Evolutionary conservation across 1,140 invertebrate species (phyloP).

Genomic region (Odontomachus brunneus): DNA sequence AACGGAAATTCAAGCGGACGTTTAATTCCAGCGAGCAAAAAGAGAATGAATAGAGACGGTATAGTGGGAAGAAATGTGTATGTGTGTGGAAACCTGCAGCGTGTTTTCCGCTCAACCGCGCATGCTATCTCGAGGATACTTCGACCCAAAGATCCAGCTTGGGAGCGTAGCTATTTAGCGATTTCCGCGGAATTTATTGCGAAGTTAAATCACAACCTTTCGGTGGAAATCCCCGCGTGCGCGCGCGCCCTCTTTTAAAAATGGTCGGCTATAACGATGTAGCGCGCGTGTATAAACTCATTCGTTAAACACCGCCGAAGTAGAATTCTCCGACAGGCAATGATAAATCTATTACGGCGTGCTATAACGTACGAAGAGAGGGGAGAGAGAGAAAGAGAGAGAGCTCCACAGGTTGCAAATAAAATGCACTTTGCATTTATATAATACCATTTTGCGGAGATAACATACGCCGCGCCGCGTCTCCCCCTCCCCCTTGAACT

Average conservation of each 20-base stretch:
- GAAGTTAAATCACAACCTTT: slow-evolving; percentile 31
- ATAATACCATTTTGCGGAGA: background rate
- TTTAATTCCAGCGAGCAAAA: slow-evolving; percentile 58
- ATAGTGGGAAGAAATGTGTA: slow-evolving; percentile 18
- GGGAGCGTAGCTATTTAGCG: slow-evolving; percentile 36
- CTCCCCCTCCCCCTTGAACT: background rate
- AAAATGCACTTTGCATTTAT: slow-evolving; percentile 25
- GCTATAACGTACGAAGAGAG: background rate
- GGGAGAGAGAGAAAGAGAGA: too few relatives aligned
- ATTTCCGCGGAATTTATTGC: slow-evolving; percentile 47
- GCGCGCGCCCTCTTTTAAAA: slow-evolving; percentile 4
- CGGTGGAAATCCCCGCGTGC: background rate
- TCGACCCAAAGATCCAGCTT: slow-evolving; percentile 28
- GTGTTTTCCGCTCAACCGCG: slow-evolving; percentile 50
- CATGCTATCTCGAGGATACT: slow-evolving; percentile 36
- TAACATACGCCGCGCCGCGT: background rate
- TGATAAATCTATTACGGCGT: background rate
- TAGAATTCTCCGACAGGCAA: slow-evolving; percentile 1
- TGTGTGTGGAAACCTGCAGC: slow-evolving; percentile 25
- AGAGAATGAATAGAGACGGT: slow-evolving; percentile 54
- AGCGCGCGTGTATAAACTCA: background rate
- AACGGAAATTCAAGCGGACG: slow-evolving; percentile 53
- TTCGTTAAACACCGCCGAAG: slow-evolving; percentile 1
- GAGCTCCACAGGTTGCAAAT: slow-evolving; percentile 13
- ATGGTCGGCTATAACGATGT: background rate